These are phyloP conservation scores for Oreocharis arfaki DNA, from an alignment of 2,113 vertebrate species.

Conservation along the genomic window DNA sequence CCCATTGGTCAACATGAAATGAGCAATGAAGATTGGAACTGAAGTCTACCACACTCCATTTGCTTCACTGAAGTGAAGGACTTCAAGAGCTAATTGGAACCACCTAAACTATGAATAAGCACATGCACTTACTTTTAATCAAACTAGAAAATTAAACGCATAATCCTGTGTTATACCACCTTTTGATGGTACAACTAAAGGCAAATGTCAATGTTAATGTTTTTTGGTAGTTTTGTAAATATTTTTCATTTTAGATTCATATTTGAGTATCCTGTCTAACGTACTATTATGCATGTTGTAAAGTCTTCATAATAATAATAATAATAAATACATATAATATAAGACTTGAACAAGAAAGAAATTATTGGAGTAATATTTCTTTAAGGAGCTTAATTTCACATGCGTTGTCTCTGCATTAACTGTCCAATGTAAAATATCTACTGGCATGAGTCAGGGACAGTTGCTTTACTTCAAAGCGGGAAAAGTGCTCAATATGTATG, in stretches of 20 bases:
- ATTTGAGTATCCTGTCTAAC: background rate
- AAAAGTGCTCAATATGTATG: background rate
- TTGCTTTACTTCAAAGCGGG: background rate
- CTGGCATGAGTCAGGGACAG: background rate
- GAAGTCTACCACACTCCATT: background rate
- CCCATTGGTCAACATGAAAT: background rate
- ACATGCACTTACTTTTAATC: background rate
- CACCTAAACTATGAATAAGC: background rate
- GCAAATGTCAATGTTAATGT: background rate
- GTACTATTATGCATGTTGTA: background rate
- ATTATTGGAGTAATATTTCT: background rate
- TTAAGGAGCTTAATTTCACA: background rate
- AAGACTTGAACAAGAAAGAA: background rate
- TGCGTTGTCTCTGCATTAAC: background rate
- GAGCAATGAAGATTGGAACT: background rate
- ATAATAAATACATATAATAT: background rate
- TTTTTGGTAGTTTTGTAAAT: background rate
- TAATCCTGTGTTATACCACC: background rate
- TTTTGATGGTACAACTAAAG: background rate
- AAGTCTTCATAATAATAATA: background rate
- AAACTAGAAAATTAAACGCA: constrained; percentile 17
- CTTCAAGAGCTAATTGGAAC: background rate
- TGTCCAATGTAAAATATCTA: background rate
- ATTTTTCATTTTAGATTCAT: background rate
- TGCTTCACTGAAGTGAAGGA: background rate